These are phyloP conservation scores for Drosophila flavopinicola DNA, from an alignment of 2,888 invertebrate species.

Conservation along the genomic window DNA sequence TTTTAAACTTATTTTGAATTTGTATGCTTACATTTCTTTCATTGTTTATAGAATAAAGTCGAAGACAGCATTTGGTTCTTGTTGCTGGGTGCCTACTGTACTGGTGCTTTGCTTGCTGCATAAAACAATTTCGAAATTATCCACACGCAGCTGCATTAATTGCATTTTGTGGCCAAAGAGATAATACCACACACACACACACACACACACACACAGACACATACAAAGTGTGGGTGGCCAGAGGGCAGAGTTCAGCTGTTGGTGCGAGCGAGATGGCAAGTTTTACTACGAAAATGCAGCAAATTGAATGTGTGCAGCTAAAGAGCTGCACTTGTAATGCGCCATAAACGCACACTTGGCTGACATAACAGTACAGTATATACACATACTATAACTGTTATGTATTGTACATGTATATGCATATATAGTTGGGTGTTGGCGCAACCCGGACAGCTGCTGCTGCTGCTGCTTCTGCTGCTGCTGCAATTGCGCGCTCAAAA, in stretches of 20 bases:
- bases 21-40: too few relatives aligned
- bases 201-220: conserved; percentile 7
- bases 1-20: too few relatives aligned
- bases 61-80: too few relatives aligned
- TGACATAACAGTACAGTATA: conserved; percentile 39
- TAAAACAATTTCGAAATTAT: conserved; percentile 38
- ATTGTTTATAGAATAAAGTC: too few relatives aligned
- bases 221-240: not conserved
- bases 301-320: conserved; percentile 57
- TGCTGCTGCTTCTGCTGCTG: conserved; percentile 6
- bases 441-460: conserved; percentile 57
- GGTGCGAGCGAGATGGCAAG: conserved; percentile 9
- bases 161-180: conserved; percentile 43
- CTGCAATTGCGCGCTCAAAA: conserved; percentile 58
- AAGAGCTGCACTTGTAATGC: conserved; percentile 37
- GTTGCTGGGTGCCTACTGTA: too few relatives aligned
- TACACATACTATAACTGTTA: too few relatives aligned
- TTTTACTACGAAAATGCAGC: conserved; percentile 64
- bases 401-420: not conserved
- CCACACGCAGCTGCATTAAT: conserved; percentile 49
- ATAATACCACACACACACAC: conserved; percentile 17
- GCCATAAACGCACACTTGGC: conserved; percentile 39
- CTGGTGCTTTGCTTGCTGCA: not conserved
- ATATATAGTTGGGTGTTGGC: conserved; percentile 34
- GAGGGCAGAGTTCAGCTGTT: not conserved